Percentiles rank a stretch among this genome's conserved stretches.
These are phyloP conservation scores for Synanceia verrucosa DNA, from an alignment of 2,797 vertebrate genomes.

Conservation along the genomic window DNA sequence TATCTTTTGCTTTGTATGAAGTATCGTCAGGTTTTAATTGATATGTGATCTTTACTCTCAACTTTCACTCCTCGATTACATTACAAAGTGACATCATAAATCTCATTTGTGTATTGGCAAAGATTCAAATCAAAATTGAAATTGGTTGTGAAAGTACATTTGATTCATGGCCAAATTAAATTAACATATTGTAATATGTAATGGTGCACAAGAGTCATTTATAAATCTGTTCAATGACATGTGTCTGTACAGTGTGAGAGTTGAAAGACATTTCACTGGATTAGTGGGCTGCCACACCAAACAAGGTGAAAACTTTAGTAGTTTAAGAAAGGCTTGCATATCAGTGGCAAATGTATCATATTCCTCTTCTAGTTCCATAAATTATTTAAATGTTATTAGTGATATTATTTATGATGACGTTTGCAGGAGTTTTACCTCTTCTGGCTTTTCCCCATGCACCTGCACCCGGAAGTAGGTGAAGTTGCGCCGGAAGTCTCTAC, in stretches of 20 bases:
- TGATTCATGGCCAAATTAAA: constrained; percentile 1
- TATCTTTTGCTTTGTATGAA: not conserved
- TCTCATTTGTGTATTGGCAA: not conserved
- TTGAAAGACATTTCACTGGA: not conserved
- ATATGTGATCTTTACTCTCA: not conserved
- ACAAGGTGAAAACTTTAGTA: not conserved
- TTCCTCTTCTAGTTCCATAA: not conserved
- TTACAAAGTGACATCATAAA: not conserved
- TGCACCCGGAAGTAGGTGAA: not conserved
- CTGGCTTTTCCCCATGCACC: not conserved
- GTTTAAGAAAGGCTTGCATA: not conserved
- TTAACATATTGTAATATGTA: constrained; percentile 2
- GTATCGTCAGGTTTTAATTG: not conserved
- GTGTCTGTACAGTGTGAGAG: not conserved
- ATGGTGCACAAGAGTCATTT: not conserved
- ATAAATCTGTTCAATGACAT: not conserved
- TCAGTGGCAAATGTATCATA: not conserved
- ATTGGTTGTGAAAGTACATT: not conserved
- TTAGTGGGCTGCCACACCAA: not conserved
- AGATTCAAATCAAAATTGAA: not conserved
- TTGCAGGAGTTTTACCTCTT: not conserved
- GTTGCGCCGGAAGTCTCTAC: not conserved
- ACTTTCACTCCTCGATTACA: constrained; percentile 1
- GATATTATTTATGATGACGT: not conserved
- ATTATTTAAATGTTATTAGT: not conserved